Percentiles rank a stretch among this genome's conserved stretches.
Evolutionary conservation across 2,888 invertebrate species (phyloP).

Genomic region (Tuta absoluta): DNA sequence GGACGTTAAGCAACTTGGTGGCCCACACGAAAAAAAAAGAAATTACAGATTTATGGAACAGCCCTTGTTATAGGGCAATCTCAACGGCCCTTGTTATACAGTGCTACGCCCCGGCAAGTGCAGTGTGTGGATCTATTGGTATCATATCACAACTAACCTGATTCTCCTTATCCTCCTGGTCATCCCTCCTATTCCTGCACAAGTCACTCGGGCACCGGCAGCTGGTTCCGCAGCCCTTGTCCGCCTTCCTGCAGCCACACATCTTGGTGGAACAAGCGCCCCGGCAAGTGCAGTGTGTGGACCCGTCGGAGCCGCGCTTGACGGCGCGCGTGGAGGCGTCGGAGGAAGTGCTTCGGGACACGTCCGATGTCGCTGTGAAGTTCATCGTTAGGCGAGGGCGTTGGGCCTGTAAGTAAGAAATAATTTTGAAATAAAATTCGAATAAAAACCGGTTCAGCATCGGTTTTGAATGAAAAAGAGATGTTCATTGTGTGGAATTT

Average conservation of each 20-base stretch:
- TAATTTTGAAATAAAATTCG: neutral
- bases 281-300: conserved; percentile 83
- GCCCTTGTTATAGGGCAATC: no score
- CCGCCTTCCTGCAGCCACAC: conserved; percentile 82
- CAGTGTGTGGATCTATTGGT: neutral
- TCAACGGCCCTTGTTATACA: no score
- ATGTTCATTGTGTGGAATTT: no score
- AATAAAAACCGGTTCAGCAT: no score
- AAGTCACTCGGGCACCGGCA: conserved; percentile 76
- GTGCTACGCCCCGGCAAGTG: no score
- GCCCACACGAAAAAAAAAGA: no score
- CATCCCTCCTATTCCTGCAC: conserved; percentile 47
- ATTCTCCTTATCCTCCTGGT: conserved; percentile 49
- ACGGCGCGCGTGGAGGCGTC: conserved; percentile 40
- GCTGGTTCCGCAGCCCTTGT: conserved; percentile 60
- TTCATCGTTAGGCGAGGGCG: conserved; percentile 68
- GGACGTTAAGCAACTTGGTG: no score
- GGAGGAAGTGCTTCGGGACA: conserved; percentile 30
- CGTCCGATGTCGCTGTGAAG: conserved; percentile 50
- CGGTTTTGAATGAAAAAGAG: no score
- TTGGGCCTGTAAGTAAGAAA: conserved; percentile 53
- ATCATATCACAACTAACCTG: neutral
- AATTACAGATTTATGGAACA: no score
- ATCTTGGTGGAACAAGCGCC: conserved; percentile 78
- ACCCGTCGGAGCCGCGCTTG: conserved; percentile 82